phyloP scores from a whole-genome alignment of 1,140 invertebrate species.

The Mizuhopecten yessoensis region DNA sequence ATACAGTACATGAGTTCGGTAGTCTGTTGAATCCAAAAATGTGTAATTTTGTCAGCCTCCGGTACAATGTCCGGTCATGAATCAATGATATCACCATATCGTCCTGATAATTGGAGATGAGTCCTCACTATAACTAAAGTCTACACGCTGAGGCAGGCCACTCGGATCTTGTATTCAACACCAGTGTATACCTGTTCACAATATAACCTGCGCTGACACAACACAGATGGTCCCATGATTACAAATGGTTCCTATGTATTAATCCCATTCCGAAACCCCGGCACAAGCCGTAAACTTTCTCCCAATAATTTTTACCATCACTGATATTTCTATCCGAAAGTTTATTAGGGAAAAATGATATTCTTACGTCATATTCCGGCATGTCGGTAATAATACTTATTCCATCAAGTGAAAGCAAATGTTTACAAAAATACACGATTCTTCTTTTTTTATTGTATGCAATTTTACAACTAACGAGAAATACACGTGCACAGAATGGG shows the following conservation, averaged over 20 bases:
- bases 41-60: too few relatives aligned
- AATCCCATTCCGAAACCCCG: background rate
- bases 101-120: too few relatives aligned
- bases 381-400: background rate
- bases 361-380: background rate
- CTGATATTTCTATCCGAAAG: background rate
- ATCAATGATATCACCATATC: too few relatives aligned
- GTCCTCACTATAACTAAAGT: too few relatives aligned
- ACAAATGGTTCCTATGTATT: background rate
- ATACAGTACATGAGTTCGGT: too few relatives aligned
- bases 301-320: background rate
- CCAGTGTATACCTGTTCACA: background rate
- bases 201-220: background rate
- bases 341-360: background rate
- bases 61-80: too few relatives aligned
- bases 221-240: background rate
- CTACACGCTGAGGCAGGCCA: too few relatives aligned
- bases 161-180: too few relatives aligned
- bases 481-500: constrained; percentile 5
- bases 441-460: background rate
- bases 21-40: too few relatives aligned
- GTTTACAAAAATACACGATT: constrained; percentile 28
- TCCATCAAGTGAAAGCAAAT: constrained; percentile 13
- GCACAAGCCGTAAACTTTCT: background rate
- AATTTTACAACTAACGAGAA: background rate